Evolutionary conservation across 2,888 invertebrate species (phyloP), one percentile per base, ranked within the genome.

Genomic region (Hyposoter didymator): DNA sequence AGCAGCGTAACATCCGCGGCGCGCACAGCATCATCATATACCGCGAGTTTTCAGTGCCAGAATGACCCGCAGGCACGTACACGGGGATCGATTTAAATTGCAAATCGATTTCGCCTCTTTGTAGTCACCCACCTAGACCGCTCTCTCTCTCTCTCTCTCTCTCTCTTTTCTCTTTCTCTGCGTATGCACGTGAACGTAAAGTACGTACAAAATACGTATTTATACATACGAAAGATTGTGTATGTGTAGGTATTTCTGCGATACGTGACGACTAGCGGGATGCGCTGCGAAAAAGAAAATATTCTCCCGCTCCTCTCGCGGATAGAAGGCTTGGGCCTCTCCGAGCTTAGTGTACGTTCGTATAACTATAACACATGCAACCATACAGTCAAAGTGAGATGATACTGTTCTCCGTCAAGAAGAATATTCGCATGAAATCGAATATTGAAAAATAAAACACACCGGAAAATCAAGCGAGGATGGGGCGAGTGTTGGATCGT

Each of bases 71-170:
- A 91, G 91, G 91, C 92, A 92, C 92, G 92, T 92, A 92, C 90
- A 87, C n/a, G n/a, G 88, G 89, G 91, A 90, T 89, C 90, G 91
- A 93, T 92, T 93, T 93, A 92, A 93, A 93, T 93, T 93, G 92
- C 92, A 92, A 92, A 93, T 92, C 92, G 92, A 92, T 92, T 91
- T 92, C 91, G 91, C 90, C 91, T 92, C 92, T 93, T 93, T 92
- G 92, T 92, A 92, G 91, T 91, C 92, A 92, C 90, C 92, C 92
- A 92, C 92, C 91, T 91, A 91, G 90, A 89, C 67, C 85, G 80
- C 76, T 39, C 52, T 64, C 73, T 45, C 52, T 73, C 83, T 32
- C 39, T 28, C 49, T 70, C 49, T 35, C 64, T 52, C 66, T 66
- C 28, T 49, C 66, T 64, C 47, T 66, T 39, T 32, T 49, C 35